A percentile compares a stretch with the other conserved stretches of the same genome.
These are phyloP conservation scores for Zaprionus ghesquierei DNA, from an alignment of 1,140 invertebrate species.

Conservation along the genomic window DNA sequence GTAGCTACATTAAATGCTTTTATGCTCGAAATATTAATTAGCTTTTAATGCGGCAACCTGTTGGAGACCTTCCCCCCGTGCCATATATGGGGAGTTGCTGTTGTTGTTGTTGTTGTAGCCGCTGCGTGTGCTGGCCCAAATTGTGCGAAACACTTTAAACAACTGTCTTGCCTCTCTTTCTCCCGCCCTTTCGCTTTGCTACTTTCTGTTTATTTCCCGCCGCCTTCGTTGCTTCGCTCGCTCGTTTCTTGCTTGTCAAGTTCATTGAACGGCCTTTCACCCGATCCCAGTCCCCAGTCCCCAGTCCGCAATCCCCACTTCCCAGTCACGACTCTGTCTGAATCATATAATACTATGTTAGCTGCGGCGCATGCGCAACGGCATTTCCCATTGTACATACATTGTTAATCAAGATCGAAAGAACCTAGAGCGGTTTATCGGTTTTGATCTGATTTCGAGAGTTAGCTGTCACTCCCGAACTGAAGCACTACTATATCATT, in stretches of 20 bases:
- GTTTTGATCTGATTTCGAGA: background rate
- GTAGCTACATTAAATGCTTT: constrained; percentile 62
- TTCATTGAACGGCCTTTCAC: constrained; percentile 71
- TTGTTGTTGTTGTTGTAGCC: background rate
- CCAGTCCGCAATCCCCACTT: no score
- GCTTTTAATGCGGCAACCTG: constrained; percentile 38
- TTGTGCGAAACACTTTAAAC: constrained; percentile 29
- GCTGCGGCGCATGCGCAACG: constrained; percentile 20
- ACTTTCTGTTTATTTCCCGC: background rate
- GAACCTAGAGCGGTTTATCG: background rate
- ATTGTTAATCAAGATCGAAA: background rate
- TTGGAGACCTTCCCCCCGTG: background rate
- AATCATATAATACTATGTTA: constrained; percentile 1
- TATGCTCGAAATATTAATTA: constrained; percentile 75
- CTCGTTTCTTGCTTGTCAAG: constrained; percentile 12
- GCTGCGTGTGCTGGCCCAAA: constrained; percentile 22
- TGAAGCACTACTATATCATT: background rate
- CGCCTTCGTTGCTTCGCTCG: background rate
- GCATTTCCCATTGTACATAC: background rate
- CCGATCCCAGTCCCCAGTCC: background rate
- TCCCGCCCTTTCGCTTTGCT: background rate
- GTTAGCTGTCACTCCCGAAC: background rate
- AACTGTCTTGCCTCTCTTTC: background rate
- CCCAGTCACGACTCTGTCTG: constrained; percentile 4
- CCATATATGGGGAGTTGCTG: constrained; percentile 2